Percentiles rank a stretch among this genome's conserved stretches.
phyloP scores from a whole-genome alignment of 2,888 invertebrate species.

The Xanthorhoe spadicearia region DNA sequence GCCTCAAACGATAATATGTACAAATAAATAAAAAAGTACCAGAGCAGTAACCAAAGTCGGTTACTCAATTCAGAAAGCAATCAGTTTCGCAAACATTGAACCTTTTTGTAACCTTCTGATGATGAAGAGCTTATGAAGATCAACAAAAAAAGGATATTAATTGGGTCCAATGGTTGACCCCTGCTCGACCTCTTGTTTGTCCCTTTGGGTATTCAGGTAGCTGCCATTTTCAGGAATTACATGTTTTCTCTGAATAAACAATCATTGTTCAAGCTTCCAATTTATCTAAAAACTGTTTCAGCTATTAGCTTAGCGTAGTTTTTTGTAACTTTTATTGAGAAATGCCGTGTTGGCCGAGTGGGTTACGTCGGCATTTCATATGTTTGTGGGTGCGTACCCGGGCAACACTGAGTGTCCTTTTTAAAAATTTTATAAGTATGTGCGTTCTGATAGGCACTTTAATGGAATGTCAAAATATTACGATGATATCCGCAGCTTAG shows the following conservation, averaged over 20 bases:
- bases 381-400: too few relatives aligned
- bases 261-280: background rate
- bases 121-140: constrained; percentile 28
- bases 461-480: too few relatives aligned
- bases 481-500: too few relatives aligned
- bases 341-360: too few relatives aligned
- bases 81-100: constrained; percentile 26
- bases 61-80: constrained; percentile 20
- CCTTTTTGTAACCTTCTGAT: constrained; percentile 28
- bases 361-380: too few relatives aligned
- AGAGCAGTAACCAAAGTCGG: background rate
- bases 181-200: constrained; percentile 21
- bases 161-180: constrained; percentile 23
- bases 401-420: too few relatives aligned
- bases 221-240: background rate
- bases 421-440: too few relatives aligned
- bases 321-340: too few relatives aligned
- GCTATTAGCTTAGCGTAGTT: too few relatives aligned
- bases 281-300: background rate
- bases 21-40: background rate
- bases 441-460: too few relatives aligned
- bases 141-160: constrained; percentile 29
- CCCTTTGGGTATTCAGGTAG: background rate
- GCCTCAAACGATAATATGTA: background rate
- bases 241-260: background rate